phyloP scores from a whole-genome alignment of 37 sponge, comb jelly and placozoan species.

The Chondrosia reniformis region DNA sequence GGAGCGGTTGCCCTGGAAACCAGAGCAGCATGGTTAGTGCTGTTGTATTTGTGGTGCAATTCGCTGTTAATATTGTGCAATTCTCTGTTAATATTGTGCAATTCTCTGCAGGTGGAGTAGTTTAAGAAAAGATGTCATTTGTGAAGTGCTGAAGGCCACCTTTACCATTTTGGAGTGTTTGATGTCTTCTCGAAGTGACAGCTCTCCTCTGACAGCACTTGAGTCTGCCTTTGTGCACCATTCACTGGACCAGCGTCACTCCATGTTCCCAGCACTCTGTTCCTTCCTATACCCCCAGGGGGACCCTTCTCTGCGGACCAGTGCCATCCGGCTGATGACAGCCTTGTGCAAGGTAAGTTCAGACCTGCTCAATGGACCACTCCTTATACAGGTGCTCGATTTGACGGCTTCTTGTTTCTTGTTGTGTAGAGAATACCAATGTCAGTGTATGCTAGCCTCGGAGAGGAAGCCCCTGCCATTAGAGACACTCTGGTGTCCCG shows the following conservation, averaged over 20 bases:
- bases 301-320: conserved; percentile 49
- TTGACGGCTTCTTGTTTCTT: not conserved
- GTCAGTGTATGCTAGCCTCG: conserved; percentile 77
- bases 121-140: not conserved
- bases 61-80: not conserved
- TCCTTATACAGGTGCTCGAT: not conserved
- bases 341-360: conserved; percentile 19
- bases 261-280: conserved; percentile 48
- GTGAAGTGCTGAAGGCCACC: conserved; percentile 43
- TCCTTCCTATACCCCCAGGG: conserved; percentile 67
- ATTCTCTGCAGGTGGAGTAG: not conserved
- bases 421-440: conserved; percentile 54
- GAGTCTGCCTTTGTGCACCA: conserved; percentile 42
- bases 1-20: conserved; percentile 49
- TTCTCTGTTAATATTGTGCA: not conserved
- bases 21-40: conserved; percentile 6
- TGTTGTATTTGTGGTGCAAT: too few relatives aligned
- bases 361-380: not conserved
- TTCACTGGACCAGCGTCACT: not conserved
- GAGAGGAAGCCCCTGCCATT: conserved; percentile 43
- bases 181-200: conserved; percentile 20
- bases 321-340: conserved; percentile 16
- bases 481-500: conserved; percentile 57
- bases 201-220: conserved; percentile 37
- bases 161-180: conserved; percentile 40